phyloP scores from a whole-genome alignment of 2,888 invertebrate species.

The Notodonta ziczac region DNA sequence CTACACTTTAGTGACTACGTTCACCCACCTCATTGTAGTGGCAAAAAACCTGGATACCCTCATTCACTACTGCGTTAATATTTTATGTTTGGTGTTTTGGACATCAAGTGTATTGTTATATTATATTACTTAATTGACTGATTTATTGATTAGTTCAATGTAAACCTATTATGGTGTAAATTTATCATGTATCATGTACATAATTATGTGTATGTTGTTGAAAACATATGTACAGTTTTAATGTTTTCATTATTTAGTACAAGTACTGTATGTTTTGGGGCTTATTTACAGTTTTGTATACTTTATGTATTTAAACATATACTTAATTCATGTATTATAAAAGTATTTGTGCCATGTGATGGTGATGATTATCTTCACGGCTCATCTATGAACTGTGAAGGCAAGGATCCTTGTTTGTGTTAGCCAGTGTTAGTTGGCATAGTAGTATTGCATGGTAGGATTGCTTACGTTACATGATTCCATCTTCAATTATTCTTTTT shows the following conservation, averaged over 20 bases:
- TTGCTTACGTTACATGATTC: conserved; percentile 3
- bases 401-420: conserved; percentile 6
- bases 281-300: conserved; percentile 47
- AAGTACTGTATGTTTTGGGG: conserved; percentile 63
- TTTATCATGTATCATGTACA: conserved; percentile 50
- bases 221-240: conserved; percentile 47
- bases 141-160: conserved; percentile 65
- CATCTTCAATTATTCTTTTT: conserved; percentile 10
- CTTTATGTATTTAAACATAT: conserved; percentile 44
- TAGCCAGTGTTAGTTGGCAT: no score
- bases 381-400: conserved; percentile 10
- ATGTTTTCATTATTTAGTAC: conserved; percentile 53
- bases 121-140: conserved; percentile 66
- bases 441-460: not conserved
- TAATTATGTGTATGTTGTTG: conserved; percentile 52
- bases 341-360: conserved; percentile 54
- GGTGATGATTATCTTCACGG: conserved; percentile 23
- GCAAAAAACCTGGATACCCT: not conserved
- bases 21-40: no score
- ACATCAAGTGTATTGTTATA: conserved; percentile 48
- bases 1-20: no score
- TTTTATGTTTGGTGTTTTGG: conserved; percentile 17
- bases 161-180: conserved; percentile 47
- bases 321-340: conserved; percentile 12
- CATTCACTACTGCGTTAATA: not conserved